phyloP scores from a whole-genome alignment of 2,113 vertebrate species.

The Antechinus flavipes region DNA sequence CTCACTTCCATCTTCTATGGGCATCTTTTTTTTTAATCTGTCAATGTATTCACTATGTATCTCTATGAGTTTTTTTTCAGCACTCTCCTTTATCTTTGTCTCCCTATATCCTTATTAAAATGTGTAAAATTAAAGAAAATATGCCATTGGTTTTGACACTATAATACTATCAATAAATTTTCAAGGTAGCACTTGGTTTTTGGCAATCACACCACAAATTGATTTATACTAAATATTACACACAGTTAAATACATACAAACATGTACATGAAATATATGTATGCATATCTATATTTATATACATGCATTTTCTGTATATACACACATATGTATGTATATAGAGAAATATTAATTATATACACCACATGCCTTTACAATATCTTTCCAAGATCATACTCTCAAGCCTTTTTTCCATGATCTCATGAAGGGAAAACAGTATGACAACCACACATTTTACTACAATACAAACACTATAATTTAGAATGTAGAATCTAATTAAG shows the following conservation, averaged over 20 bases:
- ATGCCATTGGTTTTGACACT: neutral
- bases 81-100: neutral
- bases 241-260: neutral
- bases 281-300: neutral
- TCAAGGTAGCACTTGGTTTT: neutral
- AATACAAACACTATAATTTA: neutral
- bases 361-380: neutral
- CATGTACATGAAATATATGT: neutral
- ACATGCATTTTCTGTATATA: neutral
- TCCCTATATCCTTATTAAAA: neutral
- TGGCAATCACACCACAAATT: neutral
- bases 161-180: neutral
- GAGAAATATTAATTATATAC: neutral
- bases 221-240: neutral
- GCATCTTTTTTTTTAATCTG: neutral
- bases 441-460: neutral
- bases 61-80: neutral
- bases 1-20: neutral
- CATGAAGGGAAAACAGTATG: neutral
- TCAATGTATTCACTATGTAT: neutral
- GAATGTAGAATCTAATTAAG: neutral
- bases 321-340: neutral
- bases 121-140: neutral
- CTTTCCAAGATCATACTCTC: neutral
- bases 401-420: neutral